Evolutionary conservation across 2,113 vertebrate genomes (phyloP).

Genomic region (Rhizomys pruinosus): DNA sequence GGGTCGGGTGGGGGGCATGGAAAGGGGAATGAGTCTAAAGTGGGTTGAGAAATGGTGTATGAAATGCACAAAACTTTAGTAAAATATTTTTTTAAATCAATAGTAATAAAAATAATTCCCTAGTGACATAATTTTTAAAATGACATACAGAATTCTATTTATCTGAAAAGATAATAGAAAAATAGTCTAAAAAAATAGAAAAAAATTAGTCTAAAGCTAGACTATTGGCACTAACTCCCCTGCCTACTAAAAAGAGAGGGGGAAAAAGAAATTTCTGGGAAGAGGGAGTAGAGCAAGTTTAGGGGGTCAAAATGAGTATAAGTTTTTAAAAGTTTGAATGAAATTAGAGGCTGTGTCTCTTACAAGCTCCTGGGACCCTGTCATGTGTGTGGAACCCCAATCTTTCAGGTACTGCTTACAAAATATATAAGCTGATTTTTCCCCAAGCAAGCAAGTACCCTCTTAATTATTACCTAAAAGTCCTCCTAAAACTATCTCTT

Average conservation of each 20-base stretch:
- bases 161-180: neutral
- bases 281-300: neutral
- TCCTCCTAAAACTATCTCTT: neutral
- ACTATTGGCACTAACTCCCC: neutral
- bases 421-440: neutral
- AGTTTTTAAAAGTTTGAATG: neutral
- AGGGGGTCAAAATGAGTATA: conserved; percentile 11
- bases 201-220: no score
- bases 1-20: no score
- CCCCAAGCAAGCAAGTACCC: neutral
- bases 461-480: neutral
- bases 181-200: no score
- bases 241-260: neutral
- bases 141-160: neutral
- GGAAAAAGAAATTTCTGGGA: neutral
- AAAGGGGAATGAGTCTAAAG: no score
- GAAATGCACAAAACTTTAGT: no score
- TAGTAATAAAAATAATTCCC: neutral
- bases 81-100: no score
- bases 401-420: neutral
- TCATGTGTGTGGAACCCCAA: no score
- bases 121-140: neutral
- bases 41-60: no score
- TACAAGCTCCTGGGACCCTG: no score
- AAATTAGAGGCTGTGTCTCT: neutral